Evolutionary conservation across 2,888 invertebrate genomes (phyloP).

Genomic region (Meloe dianella): DNA sequence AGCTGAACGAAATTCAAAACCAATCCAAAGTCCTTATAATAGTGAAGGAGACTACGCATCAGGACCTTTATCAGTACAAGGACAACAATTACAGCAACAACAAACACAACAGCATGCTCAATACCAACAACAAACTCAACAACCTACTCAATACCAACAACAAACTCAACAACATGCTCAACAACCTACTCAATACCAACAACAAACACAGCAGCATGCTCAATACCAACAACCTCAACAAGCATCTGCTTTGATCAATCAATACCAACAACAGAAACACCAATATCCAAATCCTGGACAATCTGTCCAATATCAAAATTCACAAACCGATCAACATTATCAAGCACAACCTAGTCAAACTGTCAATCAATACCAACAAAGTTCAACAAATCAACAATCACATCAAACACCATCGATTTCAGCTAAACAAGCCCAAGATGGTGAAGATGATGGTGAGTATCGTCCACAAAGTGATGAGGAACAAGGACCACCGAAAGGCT

Average conservation of each 20-base stretch:
- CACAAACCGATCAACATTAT: slow-evolving; percentile 24
- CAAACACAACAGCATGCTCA: neutral
- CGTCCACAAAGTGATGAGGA: slow-evolving; percentile 52
- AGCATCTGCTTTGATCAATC: neutral
- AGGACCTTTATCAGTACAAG: slow-evolving; percentile 43
- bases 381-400: slow-evolving; percentile 21
- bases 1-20: slow-evolving; percentile 61
- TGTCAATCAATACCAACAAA: slow-evolving; percentile 14
- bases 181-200: slow-evolving; percentile 20
- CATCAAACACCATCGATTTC: slow-evolving; percentile 4
- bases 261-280: slow-evolving; percentile 28
- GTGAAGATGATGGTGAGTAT: slow-evolving; percentile 35
- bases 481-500: slow-evolving; percentile 67
- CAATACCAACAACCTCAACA: slow-evolving; percentile 24
- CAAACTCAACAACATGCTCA: slow-evolving; percentile 24
- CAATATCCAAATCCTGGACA: slow-evolving; percentile 36
- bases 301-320: slow-evolving; percentile 30
- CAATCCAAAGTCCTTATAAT: slow-evolving; percentile 48
- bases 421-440: slow-evolving; percentile 29
- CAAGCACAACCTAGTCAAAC: slow-evolving; percentile 27
- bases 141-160: slow-evolving; percentile 19
- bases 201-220: slow-evolving; percentile 1
- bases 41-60: slow-evolving; percentile 44
- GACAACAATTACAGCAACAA: slow-evolving; percentile 22
- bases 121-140: slow-evolving; percentile 25